These are phyloP conservation scores for Pararge aegeria DNA, from an alignment of 1,140 invertebrate species.

Conservation along the genomic window DNA sequence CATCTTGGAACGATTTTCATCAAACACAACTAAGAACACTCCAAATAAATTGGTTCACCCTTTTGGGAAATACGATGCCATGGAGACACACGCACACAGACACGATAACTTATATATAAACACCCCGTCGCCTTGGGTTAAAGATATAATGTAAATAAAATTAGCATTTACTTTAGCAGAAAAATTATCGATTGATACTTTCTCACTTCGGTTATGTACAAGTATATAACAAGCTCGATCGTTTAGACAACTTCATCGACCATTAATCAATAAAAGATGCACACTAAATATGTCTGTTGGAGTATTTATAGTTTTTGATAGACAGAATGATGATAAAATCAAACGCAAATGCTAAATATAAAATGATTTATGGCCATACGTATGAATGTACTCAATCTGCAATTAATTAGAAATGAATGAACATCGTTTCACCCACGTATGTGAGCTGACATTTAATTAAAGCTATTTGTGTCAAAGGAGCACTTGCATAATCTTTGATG, in stretches of 20 bases:
- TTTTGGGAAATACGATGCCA: no score
- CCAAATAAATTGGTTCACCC: no score
- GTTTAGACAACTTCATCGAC: not conserved
- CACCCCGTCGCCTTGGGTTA: no score
- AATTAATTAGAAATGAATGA: slow-evolving; percentile 1
- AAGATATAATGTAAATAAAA: no score
- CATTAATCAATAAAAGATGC: no score
- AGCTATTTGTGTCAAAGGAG: not conserved
- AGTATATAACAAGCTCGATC: not conserved
- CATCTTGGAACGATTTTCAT: no score
- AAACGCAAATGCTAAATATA: not conserved
- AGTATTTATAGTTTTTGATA: not conserved
- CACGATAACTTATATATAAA: no score
- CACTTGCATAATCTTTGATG: not conserved
- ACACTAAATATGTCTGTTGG: not conserved
- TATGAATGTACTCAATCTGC: not conserved
- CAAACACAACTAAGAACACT: no score
- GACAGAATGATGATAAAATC: not conserved
- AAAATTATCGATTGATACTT: no score
- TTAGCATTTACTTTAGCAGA: no score
- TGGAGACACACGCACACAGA: no score
- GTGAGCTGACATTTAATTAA: not conserved
- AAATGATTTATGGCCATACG: not conserved
- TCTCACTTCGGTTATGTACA: no score
- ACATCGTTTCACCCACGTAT: not conserved